Evolutionary conservation across 2,113 vertebrate genomes (phyloP).

Genomic region (Eidolon helvum): DNA sequence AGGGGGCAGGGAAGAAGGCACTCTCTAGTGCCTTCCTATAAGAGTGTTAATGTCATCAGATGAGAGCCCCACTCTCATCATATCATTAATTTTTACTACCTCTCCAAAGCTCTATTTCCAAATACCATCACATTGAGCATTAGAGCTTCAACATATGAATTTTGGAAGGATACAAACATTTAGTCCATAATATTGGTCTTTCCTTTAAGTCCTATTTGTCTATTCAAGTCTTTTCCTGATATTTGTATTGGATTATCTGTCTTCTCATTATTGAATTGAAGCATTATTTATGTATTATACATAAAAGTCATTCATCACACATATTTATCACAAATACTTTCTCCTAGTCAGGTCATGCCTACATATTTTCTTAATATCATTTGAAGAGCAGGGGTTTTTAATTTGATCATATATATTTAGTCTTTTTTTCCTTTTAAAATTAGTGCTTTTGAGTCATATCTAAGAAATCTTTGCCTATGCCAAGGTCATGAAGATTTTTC

Average conservation of each 20-base stretch:
- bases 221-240: not conserved
- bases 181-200: not conserved
- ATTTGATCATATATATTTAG: not conserved
- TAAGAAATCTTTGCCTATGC: not conserved
- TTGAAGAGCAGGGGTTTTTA: not conserved
- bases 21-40: not conserved
- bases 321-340: slow-evolving; percentile 11
- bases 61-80: not conserved
- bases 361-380: slow-evolving; percentile 2
- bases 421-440: not conserved
- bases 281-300: not conserved
- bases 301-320: not conserved
- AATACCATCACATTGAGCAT: not conserved
- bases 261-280: not conserved
- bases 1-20: fast-evolving
- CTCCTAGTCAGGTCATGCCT: not conserved
- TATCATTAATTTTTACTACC: not conserved
- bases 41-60: not conserved
- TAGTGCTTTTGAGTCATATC: not conserved
- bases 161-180: not conserved
- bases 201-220: not conserved
- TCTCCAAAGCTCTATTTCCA: not conserved
- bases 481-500: not conserved
- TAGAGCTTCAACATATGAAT: not conserved
- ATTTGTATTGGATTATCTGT: not conserved